These are phyloP conservation scores for Fragum fragum DNA, from an alignment of 2,888 invertebrate genomes.

Conservation along the genomic window DNA sequence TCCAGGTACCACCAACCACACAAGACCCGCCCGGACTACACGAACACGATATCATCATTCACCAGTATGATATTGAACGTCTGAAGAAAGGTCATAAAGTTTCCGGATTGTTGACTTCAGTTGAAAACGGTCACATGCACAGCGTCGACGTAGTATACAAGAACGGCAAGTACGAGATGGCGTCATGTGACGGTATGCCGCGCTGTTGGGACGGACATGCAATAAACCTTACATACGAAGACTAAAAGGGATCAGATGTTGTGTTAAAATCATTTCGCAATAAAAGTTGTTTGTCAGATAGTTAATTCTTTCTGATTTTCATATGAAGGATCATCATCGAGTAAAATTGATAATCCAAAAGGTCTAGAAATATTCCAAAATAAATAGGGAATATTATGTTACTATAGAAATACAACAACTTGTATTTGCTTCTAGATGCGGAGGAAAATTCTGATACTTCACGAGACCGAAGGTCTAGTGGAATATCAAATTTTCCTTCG, in stretches of 20 bases:
- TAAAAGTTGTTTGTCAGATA: too few relatives aligned
- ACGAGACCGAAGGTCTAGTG: too few relatives aligned
- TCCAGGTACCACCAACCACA: constrained; percentile 60
- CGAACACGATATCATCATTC: constrained; percentile 61
- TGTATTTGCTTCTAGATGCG: too few relatives aligned
- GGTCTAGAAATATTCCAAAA: too few relatives aligned
- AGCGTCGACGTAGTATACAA: constrained; percentile 59
- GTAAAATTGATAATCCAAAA: too few relatives aligned
- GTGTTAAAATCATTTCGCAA: too few relatives aligned
- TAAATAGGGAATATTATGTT: too few relatives aligned
- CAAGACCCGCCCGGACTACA: constrained; percentile 69
- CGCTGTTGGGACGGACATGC: constrained; percentile 75
- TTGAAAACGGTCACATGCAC: constrained; percentile 68
- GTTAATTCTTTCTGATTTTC: too few relatives aligned
- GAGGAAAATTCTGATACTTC: too few relatives aligned
- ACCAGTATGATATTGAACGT: constrained; percentile 61
- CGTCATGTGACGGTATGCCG: constrained; percentile 61
- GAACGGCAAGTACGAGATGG: constrained; percentile 57
- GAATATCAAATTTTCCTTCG: too few relatives aligned
- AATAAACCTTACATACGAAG: constrained; percentile 27
- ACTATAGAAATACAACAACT: too few relatives aligned
- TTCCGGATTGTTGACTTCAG: constrained; percentile 57
- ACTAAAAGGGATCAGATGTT: neutral
- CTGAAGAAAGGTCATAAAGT: constrained; percentile 57
- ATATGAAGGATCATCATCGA: too few relatives aligned